Base-by-base conservation (phyloP, 2,888 invertebrate genomes). In the Mamestra brassicae region DNA sequence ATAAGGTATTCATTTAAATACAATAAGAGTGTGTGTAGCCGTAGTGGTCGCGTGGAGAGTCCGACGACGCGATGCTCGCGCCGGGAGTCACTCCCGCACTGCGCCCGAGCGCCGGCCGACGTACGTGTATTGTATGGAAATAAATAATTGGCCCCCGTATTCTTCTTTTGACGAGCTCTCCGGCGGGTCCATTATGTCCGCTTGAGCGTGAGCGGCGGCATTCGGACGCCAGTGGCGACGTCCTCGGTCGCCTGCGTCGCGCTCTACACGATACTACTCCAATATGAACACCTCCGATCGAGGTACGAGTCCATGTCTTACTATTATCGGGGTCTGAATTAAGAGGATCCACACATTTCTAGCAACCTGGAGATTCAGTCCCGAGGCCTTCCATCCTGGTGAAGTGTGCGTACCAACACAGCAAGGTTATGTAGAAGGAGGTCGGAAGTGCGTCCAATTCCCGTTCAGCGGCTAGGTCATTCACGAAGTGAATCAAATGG, bases 131-230 rank as follows among this genome's bases (percentile, higher is more conserved):
- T 96, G 95, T 96, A 95, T 95, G 94, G 93, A 93, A 95, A 94
- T 96, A 95, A 93, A 94, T 96, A 96, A 96, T 96, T 96, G 96
- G 93, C 90, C 92, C 89, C 91, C 91, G 94, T 95, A 95, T 96
- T 96, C 95, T 95, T 94, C 96, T 96, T 95, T 96, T 95, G 95
- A 96, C 94, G 94, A 94, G 94, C 93, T 94, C 94, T 93, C 94
- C 92, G 95, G 89, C 93, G 93, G 93, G 93, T 93, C 94, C 94
- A 96, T 96, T 95, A 96, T 96, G 95, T 92, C 90, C 93, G 90
- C 92, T 93, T 94, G 94, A 95, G 91, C 91, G 95, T 91, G 92
- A 94, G 91, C 93, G 91, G 91, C 91, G 94, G 93, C 95, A 96
- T 95, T 95, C 95, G 94, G 94, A 94, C 95, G 95, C 92, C 91